Conservation (phyloP, 1,140 invertebrate species). For the Pemphigus obesinymphae region DNA sequence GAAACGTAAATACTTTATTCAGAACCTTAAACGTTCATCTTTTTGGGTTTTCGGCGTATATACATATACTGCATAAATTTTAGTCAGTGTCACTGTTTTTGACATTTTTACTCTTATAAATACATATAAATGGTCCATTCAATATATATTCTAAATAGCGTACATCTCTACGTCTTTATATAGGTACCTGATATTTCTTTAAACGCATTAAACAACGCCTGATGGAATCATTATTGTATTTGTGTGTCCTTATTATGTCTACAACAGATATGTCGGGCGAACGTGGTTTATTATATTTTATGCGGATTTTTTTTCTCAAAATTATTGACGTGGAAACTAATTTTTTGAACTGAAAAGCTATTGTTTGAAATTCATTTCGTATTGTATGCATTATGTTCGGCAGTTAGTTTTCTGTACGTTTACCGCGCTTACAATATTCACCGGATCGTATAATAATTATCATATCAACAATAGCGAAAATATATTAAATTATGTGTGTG, state of each 20-base stretch:
- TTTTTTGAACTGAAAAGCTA: conserved; percentile 24
- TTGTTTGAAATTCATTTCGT: conserved; percentile 22
- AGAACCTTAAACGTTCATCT: too few relatives aligned
- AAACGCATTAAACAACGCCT: neutral
- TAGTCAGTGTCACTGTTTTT: too few relatives aligned
- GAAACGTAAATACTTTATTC: too few relatives aligned
- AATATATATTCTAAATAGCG: too few relatives aligned
- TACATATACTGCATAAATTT: too few relatives aligned
- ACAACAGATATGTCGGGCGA: neutral
- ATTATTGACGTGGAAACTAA: conserved; percentile 17
- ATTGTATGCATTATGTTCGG: neutral
- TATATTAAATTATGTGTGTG: conserved; percentile 16
- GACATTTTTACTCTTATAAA: too few relatives aligned
- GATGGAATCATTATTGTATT: conserved; percentile 2
- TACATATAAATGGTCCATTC: too few relatives aligned
- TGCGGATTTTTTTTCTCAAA: neutral
- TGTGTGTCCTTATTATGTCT: conserved; percentile 11
- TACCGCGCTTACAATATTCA: neutral
- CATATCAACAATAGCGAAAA: neutral
- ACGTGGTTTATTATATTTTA: neutral
- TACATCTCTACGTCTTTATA: neutral
- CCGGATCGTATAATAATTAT: conserved; percentile 25
- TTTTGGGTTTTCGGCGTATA: too few relatives aligned
- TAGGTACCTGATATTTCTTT: neutral
- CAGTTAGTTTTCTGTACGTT: neutral